A percentile compares a stretch with the other conserved stretches of the same genome.
Conservation (phyloP, 37 sponge, comb jelly and placozoan species). For the Aplysina aerophoba region DNA sequence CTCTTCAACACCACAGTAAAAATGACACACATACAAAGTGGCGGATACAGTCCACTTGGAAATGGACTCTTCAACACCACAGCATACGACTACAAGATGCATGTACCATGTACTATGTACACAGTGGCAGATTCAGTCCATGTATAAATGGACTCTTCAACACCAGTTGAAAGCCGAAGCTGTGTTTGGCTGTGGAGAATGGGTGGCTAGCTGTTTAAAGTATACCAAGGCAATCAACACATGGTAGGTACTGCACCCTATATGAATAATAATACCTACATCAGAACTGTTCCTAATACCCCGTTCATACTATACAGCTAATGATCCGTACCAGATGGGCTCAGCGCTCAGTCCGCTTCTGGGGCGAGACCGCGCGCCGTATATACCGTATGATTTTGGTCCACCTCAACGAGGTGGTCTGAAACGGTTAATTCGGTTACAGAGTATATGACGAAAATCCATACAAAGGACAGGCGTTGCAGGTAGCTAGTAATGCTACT, state of each 20-base stretch:
- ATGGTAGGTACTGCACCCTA: constrained; percentile 12
- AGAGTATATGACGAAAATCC: constrained; percentile 4
- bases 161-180: constrained; percentile 12
- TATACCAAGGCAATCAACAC: constrained; percentile 11
- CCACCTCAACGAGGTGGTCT: background rate
- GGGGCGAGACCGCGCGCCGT: constrained; percentile 10
- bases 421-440: constrained; percentile 11
- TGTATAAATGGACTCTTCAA: constrained; percentile 10
- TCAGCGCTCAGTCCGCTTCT: constrained; percentile 12
- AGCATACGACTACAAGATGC: constrained; percentile 7
- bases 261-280: constrained; percentile 6
- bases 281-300: constrained; percentile 11
- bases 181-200: constrained; percentile 11
- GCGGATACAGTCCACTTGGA: constrained; percentile 12
- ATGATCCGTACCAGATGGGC: constrained; percentile 12
- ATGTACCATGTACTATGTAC: constrained; percentile 11
- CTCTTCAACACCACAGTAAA: no score
- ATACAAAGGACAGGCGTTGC: constrained; percentile 3
- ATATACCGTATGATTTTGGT: background rate
- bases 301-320: constrained; percentile 6
- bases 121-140: constrained; percentile 12
- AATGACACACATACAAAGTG: no score
- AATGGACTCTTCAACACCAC: constrained; percentile 11
- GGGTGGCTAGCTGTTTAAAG: constrained; percentile 8
- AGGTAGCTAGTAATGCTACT: constrained; percentile 11